Evolutionary conservation across 2,797 vertebrate genomes (phyloP).

Genomic region (Pangasius larnaudii): DNA sequence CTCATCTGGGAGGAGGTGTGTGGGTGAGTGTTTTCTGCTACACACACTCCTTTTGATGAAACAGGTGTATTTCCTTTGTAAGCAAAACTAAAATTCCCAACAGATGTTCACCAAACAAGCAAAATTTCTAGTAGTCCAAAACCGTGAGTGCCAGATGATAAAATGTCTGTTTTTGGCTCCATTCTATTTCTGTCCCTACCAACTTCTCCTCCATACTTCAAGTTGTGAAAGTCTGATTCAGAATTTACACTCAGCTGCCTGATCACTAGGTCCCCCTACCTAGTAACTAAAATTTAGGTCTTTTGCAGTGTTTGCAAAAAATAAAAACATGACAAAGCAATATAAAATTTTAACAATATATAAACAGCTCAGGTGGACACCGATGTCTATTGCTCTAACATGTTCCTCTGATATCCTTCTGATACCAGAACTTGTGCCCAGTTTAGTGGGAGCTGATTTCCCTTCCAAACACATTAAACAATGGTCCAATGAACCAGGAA

Average conservation of each 20-base stretch:
- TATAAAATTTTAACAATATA: background rate
- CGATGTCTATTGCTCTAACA: background rate
- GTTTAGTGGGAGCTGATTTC: background rate
- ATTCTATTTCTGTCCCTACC: background rate
- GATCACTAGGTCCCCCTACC: too few species aligned
- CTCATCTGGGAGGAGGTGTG: constrained; percentile 87
- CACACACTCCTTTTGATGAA: background rate
- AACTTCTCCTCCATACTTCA: background rate
- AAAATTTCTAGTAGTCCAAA: background rate
- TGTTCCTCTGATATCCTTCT: too few species aligned
- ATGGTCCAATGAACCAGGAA: background rate
- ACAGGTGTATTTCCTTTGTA: background rate
- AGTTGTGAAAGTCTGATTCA: background rate
- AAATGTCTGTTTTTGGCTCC: background rate
- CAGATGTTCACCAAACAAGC: background rate
- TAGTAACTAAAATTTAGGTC: too few species aligned
- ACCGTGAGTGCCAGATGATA: background rate
- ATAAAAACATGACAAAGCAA: background rate
- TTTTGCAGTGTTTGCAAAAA: too few species aligned
- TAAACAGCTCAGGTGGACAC: background rate
- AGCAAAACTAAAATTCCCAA: background rate
- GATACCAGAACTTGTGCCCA: too few species aligned
- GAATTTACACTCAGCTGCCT: background rate
- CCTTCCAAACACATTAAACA: background rate
- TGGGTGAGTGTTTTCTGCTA: constrained; percentile 78